phyloP scores from a whole-genome alignment of 2,888 invertebrate genomes.

The Diarsia rubi region DNA sequence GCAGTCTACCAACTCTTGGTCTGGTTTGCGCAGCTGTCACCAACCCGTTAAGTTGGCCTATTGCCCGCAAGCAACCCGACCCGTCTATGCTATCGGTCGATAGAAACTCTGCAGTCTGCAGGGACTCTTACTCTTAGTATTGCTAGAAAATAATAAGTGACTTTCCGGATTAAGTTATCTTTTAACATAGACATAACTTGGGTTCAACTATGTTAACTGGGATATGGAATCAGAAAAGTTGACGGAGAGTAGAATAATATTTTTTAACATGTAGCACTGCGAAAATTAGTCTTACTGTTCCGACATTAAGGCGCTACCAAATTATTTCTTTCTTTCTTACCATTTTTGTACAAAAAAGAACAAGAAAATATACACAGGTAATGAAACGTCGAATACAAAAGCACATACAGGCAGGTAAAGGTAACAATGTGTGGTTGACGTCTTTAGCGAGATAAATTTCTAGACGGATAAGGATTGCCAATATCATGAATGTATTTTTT shows the following conservation, averaged over 20 bases:
- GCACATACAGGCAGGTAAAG: too few relatives aligned
- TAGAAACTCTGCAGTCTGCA: background rate
- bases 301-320: background rate
- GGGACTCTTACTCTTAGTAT: background rate
- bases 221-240: background rate
- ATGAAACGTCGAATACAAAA: too few relatives aligned
- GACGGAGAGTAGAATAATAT: background rate
- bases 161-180: conserved; percentile 3
- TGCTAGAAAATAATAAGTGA: background rate
- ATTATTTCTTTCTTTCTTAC: too few relatives aligned
- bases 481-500: background rate
- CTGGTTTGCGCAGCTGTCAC: background rate
- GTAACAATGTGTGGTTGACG: background rate
- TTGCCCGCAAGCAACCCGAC: background rate
- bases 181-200: conserved; percentile 1
- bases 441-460: background rate
- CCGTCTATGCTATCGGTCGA: background rate
- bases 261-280: background rate
- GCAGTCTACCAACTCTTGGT: background rate
- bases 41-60: background rate
- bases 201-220: background rate
- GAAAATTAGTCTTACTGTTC: background rate
- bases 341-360: too few relatives aligned
- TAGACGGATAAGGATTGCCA: too few relatives aligned
- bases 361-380: too few relatives aligned